Evolutionary conservation across 1,140 invertebrate genomes (phyloP).

Genomic region (Drosophila dunni): DNA sequence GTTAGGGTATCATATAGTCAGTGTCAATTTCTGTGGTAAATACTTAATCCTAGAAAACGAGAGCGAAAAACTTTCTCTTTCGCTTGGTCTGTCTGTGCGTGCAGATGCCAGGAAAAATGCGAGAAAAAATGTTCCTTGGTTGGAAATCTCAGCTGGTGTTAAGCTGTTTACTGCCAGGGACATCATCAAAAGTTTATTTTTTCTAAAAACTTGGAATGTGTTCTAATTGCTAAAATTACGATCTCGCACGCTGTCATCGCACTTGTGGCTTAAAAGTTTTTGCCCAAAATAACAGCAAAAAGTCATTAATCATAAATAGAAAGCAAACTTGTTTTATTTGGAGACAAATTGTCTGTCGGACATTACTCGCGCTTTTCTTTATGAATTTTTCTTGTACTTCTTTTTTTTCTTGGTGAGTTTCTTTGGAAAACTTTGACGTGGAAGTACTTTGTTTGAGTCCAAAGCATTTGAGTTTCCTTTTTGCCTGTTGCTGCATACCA

Average conservation of each 20-base stretch:
- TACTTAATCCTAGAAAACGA: constrained; percentile 30
- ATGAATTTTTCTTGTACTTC: constrained; percentile 24
- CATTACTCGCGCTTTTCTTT: constrained; percentile 18
- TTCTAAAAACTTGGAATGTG: constrained; percentile 70
- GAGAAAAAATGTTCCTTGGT: not conserved
- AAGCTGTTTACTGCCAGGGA: constrained; percentile 47
- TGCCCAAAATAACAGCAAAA: constrained; percentile 38
- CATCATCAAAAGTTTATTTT: constrained; percentile 52
- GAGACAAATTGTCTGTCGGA: constrained; percentile 20
- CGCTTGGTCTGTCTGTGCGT: not conserved
- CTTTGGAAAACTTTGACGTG: constrained; percentile 10
- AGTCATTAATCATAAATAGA: constrained; percentile 57
- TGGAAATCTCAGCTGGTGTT: constrained; percentile 49
- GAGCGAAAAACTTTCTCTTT: constrained; percentile 18
- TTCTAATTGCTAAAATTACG: constrained; percentile 65
- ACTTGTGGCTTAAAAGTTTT: constrained; percentile 27
- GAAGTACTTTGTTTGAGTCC: not conserved
- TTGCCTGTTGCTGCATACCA: constrained; percentile 47
- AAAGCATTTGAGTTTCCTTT: constrained; percentile 3
- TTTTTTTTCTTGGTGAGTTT: constrained; percentile 25
- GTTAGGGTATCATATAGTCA: constrained; percentile 10
- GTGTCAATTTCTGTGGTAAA: not conserved
- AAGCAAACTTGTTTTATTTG: constrained; percentile 36
- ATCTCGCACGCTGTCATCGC: constrained; percentile 8
- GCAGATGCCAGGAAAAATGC: constrained; percentile 11